Percentiles rank a stretch among this genome's conserved stretches.
Conservation (phyloP, 2,113 vertebrate species). For the Oncorhynchus clarkii region DNA sequence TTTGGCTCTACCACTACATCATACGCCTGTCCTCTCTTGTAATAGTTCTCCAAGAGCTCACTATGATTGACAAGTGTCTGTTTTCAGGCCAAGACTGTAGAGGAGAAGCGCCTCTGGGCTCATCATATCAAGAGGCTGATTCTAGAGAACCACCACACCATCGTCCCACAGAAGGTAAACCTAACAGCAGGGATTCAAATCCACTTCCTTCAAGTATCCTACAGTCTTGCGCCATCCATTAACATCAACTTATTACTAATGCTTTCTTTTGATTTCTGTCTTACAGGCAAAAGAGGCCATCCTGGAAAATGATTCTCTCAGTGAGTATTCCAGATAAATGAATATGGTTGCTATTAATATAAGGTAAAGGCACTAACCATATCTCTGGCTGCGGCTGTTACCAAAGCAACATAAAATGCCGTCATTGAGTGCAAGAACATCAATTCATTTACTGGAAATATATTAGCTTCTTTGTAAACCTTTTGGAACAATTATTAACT, state of each 20-base stretch:
- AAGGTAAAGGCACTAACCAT: background rate
- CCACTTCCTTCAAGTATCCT: background rate
- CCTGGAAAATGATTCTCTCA: constrained; percentile 85
- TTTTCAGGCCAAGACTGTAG: constrained; percentile 82
- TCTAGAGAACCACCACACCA: constrained; percentile 91
- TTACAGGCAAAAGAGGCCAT: constrained; percentile 88
- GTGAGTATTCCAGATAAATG: constrained; percentile 75
- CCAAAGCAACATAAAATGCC: constrained; percentile 31
- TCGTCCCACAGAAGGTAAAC: constrained; percentile 87
- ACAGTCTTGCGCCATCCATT: background rate
- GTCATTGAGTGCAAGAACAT: background rate
- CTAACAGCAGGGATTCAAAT: background rate
- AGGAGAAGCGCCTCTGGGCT: constrained; percentile 91
- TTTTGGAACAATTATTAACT: background rate
- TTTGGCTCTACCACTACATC: background rate
- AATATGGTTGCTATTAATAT: background rate
- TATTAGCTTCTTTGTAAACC: background rate
- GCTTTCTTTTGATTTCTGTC: background rate
- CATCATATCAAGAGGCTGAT: constrained; percentile 96
- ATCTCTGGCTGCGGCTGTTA: constrained; percentile 15
- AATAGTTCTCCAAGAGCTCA: background rate
- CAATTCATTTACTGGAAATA: background rate
- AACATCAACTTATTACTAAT: background rate
- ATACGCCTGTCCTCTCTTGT: background rate
- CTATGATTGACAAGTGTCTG: background rate